Evolutionary conservation across 2,888 invertebrate species (phyloP).

Genomic region (Xestobium rufovillosum): DNA sequence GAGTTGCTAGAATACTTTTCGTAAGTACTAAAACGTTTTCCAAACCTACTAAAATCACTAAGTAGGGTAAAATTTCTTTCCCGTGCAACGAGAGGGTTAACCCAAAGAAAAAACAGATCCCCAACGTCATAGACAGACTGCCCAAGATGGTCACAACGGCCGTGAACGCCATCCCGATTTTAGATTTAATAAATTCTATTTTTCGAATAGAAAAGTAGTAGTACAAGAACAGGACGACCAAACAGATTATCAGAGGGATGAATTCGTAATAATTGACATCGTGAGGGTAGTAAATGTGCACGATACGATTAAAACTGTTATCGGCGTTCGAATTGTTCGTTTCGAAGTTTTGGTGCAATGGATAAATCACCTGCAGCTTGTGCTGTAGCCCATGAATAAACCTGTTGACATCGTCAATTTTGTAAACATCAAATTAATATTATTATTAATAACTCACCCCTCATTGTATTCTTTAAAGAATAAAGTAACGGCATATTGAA

Average conservation of each 20-base stretch:
- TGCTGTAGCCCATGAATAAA: slow-evolving; percentile 66
- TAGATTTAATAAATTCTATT: slow-evolving; percentile 87
- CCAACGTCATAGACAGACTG: slow-evolving; percentile 88
- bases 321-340: slow-evolving; percentile 17
- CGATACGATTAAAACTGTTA: slow-evolving; percentile 41
- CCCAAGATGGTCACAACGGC: slow-evolving; percentile 81
- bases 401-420: slow-evolving; percentile 52
- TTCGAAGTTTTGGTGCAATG: slow-evolving; percentile 53
- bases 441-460: slow-evolving; percentile 49
- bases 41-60: slow-evolving; percentile 89
- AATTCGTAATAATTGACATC: slow-evolving; percentile 79
- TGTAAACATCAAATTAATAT: too few relatives aligned
- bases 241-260: slow-evolving; percentile 76
- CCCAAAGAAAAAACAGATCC: slow-evolving; percentile 80
- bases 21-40: slow-evolving; percentile 88
- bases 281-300: slow-evolving; percentile 84
- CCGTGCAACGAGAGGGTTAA: slow-evolving; percentile 73
- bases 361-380: slow-evolving; percentile 63
- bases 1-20: slow-evolving; percentile 89
- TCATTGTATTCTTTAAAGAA: slow-evolving; percentile 73
- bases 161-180: slow-evolving; percentile 78
- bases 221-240: slow-evolving; percentile 80
- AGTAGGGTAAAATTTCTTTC: slow-evolving; percentile 90
- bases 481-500: slow-evolving; percentile 86
- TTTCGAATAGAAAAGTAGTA: slow-evolving; percentile 94